A percentile compares a stretch with the other conserved stretches of the same genome.
These are phyloP conservation scores for Ammodramus savannarum DNA, from an alignment of 2,113 vertebrate species.

Conservation along the genomic window DNA sequence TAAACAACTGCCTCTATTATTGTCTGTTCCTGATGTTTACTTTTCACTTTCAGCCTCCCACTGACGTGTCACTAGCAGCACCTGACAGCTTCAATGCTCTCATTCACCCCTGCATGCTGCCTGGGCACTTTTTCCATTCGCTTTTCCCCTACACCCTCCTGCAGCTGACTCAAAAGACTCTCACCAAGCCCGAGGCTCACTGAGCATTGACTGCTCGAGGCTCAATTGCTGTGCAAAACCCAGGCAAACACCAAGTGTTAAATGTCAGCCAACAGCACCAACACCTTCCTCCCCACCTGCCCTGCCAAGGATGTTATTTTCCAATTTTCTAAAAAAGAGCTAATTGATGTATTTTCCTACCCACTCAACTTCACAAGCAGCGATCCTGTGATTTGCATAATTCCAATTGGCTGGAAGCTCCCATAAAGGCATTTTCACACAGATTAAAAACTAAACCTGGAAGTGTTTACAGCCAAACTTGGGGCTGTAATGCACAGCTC, in stretches of 20 bases:
- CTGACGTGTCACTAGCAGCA: background rate
- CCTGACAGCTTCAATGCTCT: background rate
- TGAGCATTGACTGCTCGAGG: background rate
- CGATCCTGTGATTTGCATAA: background rate
- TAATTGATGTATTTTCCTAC: background rate
- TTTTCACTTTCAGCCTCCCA: background rate
- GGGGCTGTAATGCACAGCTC: background rate
- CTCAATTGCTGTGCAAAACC: background rate
- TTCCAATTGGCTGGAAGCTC: background rate
- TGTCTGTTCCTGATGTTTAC: background rate
- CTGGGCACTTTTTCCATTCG: background rate
- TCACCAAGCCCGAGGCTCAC: background rate
- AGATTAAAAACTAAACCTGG: background rate
- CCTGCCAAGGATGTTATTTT: background rate
- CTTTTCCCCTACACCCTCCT: background rate
- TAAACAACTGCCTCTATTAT: background rate
- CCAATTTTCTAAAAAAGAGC: background rate
- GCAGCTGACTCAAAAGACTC: background rate
- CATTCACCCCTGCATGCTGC: background rate
- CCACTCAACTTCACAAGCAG: background rate
- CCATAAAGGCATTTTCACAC: background rate
- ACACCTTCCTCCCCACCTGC: background rate
- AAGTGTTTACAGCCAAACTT: background rate
- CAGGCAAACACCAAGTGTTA: background rate
- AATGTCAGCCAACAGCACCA: background rate